Conservation (phyloP, 1,140 invertebrate species). For the Pseudomyrmex pallidus region DNA sequence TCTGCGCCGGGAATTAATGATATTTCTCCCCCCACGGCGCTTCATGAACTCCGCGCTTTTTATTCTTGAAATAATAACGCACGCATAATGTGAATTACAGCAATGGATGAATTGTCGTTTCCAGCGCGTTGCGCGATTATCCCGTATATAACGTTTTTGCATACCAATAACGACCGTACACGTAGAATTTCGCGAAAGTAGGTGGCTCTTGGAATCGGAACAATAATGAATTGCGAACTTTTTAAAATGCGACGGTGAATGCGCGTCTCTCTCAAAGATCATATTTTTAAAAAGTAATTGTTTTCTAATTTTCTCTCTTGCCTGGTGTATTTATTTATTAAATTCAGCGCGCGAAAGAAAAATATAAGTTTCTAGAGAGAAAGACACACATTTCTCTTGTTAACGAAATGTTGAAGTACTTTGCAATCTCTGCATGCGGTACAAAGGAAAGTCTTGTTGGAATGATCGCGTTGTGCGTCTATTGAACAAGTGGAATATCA, state of each 20-base stretch:
- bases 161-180: background rate
- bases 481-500: background rate
- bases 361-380: background rate
- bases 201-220: slow-evolving; percentile 21
- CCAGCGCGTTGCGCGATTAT: background rate
- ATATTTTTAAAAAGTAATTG: slow-evolving; percentile 10
- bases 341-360: background rate
- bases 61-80: slow-evolving; percentile 1
- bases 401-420: too few species aligned
- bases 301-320: background rate
- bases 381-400: too few species aligned
- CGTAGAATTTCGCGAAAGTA: slow-evolving; percentile 29
- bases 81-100: background rate
- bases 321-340: background rate
- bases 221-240: background rate
- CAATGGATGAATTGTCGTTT: background rate
- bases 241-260: slow-evolving; percentile 23
- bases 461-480: background rate
- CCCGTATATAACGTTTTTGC: background rate
- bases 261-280: background rate
- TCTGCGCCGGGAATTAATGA: slow-evolving; percentile 11
- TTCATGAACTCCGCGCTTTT: background rate
- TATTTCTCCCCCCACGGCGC: background rate
- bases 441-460: background rate
- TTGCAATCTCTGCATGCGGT: too few species aligned